A percentile compares a stretch with the other conserved stretches of the same genome.
Conservation (phyloP, 2,797 vertebrate genomes). For the Cossypha dichroa region DNA sequence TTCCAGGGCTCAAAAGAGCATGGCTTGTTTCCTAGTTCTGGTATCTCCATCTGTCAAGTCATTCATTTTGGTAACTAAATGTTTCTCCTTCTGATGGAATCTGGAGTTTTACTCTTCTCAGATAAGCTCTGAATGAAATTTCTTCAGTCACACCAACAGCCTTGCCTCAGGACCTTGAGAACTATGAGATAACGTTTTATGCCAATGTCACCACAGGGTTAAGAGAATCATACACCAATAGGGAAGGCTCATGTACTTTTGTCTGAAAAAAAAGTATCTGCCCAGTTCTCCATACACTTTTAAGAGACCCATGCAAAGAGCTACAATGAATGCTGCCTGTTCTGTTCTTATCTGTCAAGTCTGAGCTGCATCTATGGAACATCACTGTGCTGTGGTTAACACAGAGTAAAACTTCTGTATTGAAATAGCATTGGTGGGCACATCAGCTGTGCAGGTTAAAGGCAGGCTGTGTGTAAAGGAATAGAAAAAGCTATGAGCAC, state of each 20-base stretch:
- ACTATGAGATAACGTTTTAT: not conserved
- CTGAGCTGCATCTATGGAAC: not conserved
- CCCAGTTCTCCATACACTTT: not conserved
- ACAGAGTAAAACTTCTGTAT: not conserved
- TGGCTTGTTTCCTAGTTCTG: not conserved
- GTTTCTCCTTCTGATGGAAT: not conserved
- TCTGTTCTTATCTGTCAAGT: not conserved
- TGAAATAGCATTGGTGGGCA: not conserved
- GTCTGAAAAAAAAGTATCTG: not conserved
- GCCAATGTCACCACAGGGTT: not conserved
- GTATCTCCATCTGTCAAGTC: not conserved
- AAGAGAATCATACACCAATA: not conserved
- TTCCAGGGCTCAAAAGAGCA: not conserved
- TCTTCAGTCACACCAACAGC: not conserved
- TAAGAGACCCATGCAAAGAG: not conserved
- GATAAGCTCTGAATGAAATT: not conserved
- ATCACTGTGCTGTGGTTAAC: not conserved
- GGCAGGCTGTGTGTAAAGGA: not conserved
- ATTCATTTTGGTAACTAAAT: not conserved
- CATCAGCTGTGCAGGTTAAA: not conserved
- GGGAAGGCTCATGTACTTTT: not conserved
- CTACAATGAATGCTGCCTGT: not conserved
- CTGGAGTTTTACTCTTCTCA: not conserved
- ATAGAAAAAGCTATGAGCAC: not conserved
- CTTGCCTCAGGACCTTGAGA: not conserved